These are phyloP conservation scores for Dorcus hopei DNA, from an alignment of 2,888 invertebrate species.

Conservation along the genomic window DNA sequence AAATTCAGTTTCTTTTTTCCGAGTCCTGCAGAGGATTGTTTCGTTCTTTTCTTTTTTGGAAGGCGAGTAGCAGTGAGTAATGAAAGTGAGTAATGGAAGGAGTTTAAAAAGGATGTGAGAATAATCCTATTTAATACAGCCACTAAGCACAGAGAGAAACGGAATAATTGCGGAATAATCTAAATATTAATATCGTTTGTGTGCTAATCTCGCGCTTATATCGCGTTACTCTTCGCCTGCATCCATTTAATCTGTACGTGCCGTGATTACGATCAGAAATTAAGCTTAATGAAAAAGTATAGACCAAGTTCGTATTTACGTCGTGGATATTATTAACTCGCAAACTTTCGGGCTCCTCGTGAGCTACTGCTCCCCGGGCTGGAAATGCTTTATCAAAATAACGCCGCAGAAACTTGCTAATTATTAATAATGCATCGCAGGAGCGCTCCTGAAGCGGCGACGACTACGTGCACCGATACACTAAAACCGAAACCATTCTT, in stretches of 20 bases:
- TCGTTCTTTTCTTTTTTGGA: too few species aligned
- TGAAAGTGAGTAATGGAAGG: too few species aligned
- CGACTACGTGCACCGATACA: too few species aligned
- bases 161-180: too few species aligned
- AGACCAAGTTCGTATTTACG: constrained; percentile 43
- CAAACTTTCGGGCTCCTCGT: constrained; percentile 37
- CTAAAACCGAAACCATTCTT: constrained; percentile 14
- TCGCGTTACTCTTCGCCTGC: background rate
- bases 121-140: too few species aligned
- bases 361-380: constrained; percentile 35
- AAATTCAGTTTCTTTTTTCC: too few species aligned
- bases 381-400: constrained; percentile 42
- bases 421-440: constrained; percentile 38
- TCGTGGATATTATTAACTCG: constrained; percentile 40
- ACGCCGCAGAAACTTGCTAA: constrained; percentile 43
- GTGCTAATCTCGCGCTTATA: too few species aligned
- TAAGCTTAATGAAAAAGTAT: constrained; percentile 44
- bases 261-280: constrained; percentile 33
- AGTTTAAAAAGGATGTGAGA: too few species aligned
- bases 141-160: too few species aligned
- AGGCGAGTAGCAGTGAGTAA: too few species aligned
- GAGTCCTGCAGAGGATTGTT: too few species aligned
- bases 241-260: constrained; percentile 21
- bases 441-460: constrained; percentile 30
- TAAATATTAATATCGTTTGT: too few species aligned